phyloP scores from a whole-genome alignment of 2,888 invertebrate genomes.

The Aethes cnicana region DNA sequence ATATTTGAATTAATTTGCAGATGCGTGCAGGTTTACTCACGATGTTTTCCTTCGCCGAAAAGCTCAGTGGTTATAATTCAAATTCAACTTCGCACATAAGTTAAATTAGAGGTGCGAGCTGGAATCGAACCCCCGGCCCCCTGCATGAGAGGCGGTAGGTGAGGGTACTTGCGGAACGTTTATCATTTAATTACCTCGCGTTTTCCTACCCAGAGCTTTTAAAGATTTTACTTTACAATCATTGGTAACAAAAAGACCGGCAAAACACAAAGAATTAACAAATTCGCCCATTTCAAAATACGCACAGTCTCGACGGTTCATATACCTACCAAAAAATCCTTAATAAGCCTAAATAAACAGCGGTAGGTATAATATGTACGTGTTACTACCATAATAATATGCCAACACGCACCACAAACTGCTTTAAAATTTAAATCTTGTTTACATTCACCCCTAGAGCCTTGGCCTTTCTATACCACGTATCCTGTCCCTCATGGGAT shows the following conservation, averaged over 20 bases:
- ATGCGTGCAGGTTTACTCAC: no score
- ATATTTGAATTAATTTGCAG: no score
- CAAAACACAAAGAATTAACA: constrained; percentile 8
- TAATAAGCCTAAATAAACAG: constrained; percentile 14
- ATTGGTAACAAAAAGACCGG: not conserved
- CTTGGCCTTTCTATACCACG: constrained; percentile 25
- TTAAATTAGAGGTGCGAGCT: no score
- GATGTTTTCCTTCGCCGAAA: no score
- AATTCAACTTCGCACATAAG: no score
- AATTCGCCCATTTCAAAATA: constrained; percentile 16
- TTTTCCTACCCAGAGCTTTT: not conserved
- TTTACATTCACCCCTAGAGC: constrained; percentile 69
- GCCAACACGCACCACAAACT: constrained; percentile 32
- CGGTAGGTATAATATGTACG: constrained; percentile 1
- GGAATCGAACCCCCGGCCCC: no score
- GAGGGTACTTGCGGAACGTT: not conserved
- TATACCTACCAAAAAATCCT: constrained; percentile 15
- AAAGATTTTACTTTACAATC: not conserved
- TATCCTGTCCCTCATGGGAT: constrained; percentile 19
- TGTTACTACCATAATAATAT: not conserved
- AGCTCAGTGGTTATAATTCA: no score
- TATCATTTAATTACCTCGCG: constrained; percentile 1
- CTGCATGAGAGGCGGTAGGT: no score
- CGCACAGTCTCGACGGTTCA: not conserved
- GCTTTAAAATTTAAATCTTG: constrained; percentile 75